Percentiles rank a stretch among this genome's conserved stretches.
These are phyloP conservation scores for Morpho helenor DNA, from an alignment of 2,888 invertebrate genomes.

Conservation along the genomic window DNA sequence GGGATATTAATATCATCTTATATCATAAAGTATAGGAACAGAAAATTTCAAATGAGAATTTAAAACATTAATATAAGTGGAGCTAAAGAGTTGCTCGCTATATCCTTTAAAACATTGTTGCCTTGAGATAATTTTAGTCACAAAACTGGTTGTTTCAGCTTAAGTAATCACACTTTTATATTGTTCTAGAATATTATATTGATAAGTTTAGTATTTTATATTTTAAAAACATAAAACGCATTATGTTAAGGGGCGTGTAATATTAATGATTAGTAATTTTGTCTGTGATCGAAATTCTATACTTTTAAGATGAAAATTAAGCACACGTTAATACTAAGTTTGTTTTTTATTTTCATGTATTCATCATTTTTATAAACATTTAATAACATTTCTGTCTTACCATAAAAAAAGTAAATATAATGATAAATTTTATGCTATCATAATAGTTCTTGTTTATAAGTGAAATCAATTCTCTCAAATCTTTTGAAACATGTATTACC, in stretches of 20 bases:
- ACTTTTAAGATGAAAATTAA: slow-evolving; percentile 70
- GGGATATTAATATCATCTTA: too few relatives aligned
- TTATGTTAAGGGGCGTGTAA: slow-evolving; percentile 59
- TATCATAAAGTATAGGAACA: not conserved
- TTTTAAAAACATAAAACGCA: slow-evolving; percentile 59
- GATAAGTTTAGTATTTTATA: slow-evolving; percentile 71
- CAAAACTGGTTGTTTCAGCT: slow-evolving; percentile 68
- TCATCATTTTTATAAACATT: not conserved
- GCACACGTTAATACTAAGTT: slow-evolving; percentile 43
- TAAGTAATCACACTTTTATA: slow-evolving; percentile 61
- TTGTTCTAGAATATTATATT: slow-evolving; percentile 59
- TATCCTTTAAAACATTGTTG: slow-evolving; percentile 47
- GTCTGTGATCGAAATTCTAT: slow-evolving; percentile 77
- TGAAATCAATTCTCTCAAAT: too few relatives aligned
- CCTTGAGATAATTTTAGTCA: slow-evolving; percentile 65
- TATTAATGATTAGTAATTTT: slow-evolving; percentile 69
- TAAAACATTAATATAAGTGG: slow-evolving; percentile 34
- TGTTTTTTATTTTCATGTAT: slow-evolving; percentile 5
- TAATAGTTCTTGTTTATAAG: too few relatives aligned
- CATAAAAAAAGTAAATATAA: too few relatives aligned
- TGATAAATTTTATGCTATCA: too few relatives aligned
- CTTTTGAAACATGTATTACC: too few relatives aligned
- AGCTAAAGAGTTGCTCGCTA: slow-evolving; percentile 47
- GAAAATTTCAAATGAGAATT: slow-evolving; percentile 16
- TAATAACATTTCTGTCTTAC: too few relatives aligned